Conservation (phyloP, 2,113 vertebrate species). For the Herpailurus yagouaroundi region DNA sequence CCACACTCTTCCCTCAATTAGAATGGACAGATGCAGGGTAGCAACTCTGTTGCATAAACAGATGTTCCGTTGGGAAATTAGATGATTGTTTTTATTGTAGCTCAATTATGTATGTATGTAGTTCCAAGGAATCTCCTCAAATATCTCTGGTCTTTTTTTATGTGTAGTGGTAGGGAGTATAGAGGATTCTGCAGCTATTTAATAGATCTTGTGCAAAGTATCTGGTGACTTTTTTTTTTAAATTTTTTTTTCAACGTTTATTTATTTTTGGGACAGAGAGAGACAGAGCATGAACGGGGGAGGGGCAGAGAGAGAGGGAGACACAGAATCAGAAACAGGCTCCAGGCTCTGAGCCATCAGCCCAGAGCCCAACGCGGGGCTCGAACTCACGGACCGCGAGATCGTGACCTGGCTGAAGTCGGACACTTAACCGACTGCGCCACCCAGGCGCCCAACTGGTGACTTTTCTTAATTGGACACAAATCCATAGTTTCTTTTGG, state of each 20-base stretch:
- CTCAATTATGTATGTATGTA: neutral
- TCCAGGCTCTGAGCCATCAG: no score
- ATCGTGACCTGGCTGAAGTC: no score
- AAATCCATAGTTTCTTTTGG: neutral
- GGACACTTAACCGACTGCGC: no score
- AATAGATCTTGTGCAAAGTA: neutral
- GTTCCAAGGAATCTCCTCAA: neutral
- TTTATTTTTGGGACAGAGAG: no score
- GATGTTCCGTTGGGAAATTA: neutral
- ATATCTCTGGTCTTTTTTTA: neutral
- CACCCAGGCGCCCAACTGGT: no score
- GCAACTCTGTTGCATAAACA: neutral
- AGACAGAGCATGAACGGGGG: no score
- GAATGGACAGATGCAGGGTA: neutral
- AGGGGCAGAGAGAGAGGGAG: no score
- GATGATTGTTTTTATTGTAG: neutral
- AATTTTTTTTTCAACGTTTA: no score
- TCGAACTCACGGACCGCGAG: no score
- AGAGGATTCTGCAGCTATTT: neutral
- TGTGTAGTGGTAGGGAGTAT: neutral
- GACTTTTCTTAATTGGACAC: neutral
- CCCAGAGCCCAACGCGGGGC: no score
- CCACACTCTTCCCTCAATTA: fast-evolving
- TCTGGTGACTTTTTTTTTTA: neutral
- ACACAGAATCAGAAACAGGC: no score